These are phyloP conservation scores for Brachypalpus laphriformis DNA, from an alignment of 2,888 invertebrate species.

Conservation along the genomic window DNA sequence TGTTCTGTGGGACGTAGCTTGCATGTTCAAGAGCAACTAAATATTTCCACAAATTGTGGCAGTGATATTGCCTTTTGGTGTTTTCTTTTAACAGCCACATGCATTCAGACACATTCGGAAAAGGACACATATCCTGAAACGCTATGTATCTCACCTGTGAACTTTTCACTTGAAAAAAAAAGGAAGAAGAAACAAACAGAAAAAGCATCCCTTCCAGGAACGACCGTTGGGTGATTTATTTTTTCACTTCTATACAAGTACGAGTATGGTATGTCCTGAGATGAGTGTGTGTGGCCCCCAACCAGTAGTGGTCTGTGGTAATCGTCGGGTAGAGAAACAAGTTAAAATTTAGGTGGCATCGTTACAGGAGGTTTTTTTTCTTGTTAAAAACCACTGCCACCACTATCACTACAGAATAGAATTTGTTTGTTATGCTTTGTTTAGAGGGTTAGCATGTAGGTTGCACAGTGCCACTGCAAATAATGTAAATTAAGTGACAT, in stretches of 20 bases:
- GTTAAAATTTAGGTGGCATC: not conserved
- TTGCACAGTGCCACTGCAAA: not conserved
- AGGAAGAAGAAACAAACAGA: not conserved
- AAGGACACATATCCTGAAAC: not conserved
- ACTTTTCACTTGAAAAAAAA: constrained; percentile 15
- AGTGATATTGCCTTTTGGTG: not conserved
- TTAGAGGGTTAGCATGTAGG: not conserved
- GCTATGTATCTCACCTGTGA: constrained; percentile 7
- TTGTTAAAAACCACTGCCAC: not conserved
- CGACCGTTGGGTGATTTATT: not conserved
- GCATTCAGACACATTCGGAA: not conserved
- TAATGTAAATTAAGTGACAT: constrained; percentile 22
- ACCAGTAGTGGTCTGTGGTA: constrained; percentile 2
- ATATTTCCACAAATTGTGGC: not conserved
- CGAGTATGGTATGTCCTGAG: not conserved
- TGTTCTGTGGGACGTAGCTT: not conserved
- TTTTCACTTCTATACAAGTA: not conserved
- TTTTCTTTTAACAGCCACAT: not conserved
- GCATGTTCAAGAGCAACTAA: not conserved
- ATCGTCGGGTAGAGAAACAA: constrained; percentile 3
- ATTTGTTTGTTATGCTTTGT: not conserved
- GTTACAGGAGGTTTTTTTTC: not conserved
- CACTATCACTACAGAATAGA: not conserved
- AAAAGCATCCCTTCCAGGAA: not conserved
- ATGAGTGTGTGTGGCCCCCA: not conserved